A percentile compares a stretch with the other conserved stretches of the same genome.
Evolutionary conservation across 2,113 vertebrate species (phyloP).

Genomic region (Butorides virescens): DNA sequence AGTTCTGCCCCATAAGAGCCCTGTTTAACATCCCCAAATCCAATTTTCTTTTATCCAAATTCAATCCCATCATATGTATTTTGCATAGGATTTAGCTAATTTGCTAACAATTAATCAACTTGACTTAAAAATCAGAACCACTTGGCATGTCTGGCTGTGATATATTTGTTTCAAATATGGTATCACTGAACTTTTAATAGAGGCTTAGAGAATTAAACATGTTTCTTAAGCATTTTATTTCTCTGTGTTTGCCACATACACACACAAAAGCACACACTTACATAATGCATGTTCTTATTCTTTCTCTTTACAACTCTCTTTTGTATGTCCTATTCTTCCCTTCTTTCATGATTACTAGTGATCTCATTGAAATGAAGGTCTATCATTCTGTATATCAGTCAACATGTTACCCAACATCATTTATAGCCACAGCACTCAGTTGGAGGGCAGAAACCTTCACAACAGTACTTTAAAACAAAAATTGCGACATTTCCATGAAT

Average conservation of each 20-base stretch:
- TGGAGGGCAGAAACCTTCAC: neutral
- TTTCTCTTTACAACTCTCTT: neutral
- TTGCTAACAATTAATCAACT: neutral
- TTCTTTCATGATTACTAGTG: neutral
- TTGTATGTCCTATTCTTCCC: neutral
- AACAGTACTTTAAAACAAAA: neutral
- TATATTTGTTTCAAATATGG: neutral
- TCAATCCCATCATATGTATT: neutral
- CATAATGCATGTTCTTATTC: neutral
- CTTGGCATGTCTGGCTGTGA: neutral
- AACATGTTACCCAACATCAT: neutral
- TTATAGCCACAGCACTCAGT: rapidly evolving
- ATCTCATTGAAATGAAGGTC: neutral
- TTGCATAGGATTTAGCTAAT: neutral
- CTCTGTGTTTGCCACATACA: neutral
- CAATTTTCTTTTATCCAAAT: neutral
- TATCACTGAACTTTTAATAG: neutral
- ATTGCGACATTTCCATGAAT: neutral
- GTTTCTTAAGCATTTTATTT: neutral
- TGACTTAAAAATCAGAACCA: neutral
- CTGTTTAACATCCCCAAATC: neutral
- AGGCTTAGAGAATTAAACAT: neutral
- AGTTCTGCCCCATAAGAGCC: neutral
- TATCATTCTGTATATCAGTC: neutral
- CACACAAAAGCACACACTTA: neutral